phyloP scores from a whole-genome alignment of 2,888 invertebrate genomes.

The Nasonovia ribisnigri region DNA sequence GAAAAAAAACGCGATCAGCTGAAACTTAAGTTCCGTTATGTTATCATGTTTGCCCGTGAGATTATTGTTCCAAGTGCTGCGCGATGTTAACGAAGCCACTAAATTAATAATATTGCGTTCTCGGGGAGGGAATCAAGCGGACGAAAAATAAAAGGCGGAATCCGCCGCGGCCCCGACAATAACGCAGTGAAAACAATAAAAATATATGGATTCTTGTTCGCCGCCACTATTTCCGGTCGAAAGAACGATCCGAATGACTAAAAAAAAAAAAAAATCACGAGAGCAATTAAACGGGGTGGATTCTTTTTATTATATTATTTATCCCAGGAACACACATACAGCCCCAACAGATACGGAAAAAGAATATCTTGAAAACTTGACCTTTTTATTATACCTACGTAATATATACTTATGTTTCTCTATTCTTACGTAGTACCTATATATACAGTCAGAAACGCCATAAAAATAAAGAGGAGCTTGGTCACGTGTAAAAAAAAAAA shows the following conservation, averaged over 20 bases:
- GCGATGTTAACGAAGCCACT: not conserved
- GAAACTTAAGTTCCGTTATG: not conserved
- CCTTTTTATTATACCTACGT: conserved; percentile 23
- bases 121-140: not conserved
- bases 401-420: not conserved
- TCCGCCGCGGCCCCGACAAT: not conserved
- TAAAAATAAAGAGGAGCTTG: conserved; percentile 26
- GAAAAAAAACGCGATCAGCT: not conserved
- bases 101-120: not conserved
- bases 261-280: not conserved
- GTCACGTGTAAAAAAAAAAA: conserved; percentile 8
- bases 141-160: not conserved
- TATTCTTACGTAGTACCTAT: not conserved
- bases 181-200: conserved; percentile 50
- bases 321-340: not conserved
- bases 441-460: not conserved
- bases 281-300: conserved; percentile 32
- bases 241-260: conserved; percentile 23
- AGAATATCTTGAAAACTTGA: conserved; percentile 8
- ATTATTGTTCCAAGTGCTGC: not conserved
- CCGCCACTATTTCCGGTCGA: conserved; percentile 13
- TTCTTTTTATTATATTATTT: conserved; percentile 28
- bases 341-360: not conserved
- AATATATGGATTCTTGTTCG: not conserved
- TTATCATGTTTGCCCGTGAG: not conserved